Evolutionary conservation across 2,113 vertebrate genomes (phyloP).

Genomic region (Toxotes jaculatrix): DNA sequence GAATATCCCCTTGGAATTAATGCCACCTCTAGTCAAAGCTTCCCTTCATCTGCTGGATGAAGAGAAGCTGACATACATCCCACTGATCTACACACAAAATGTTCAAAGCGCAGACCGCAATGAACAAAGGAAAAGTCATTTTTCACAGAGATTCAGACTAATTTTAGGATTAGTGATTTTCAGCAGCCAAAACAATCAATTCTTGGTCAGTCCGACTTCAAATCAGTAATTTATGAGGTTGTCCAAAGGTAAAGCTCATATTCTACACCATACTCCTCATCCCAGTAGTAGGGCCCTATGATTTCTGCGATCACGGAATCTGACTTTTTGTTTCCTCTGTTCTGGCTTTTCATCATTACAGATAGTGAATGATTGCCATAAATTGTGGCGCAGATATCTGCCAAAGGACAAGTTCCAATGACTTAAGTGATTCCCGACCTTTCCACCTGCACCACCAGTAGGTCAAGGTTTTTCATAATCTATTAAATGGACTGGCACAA

Average conservation of each 20-base stretch:
- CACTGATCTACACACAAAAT: background rate
- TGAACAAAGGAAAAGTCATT: background rate
- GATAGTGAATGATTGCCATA: background rate
- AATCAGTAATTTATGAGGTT: background rate
- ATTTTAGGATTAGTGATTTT: constrained; percentile 5
- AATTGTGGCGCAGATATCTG: background rate
- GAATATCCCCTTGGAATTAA: constrained; percentile 2
- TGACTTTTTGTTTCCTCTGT: background rate
- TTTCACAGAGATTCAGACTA: constrained; percentile 1
- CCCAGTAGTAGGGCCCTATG: background rate
- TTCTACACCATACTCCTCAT: background rate
- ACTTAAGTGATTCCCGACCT: too few relatives aligned
- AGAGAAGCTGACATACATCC: constrained; percentile 4
- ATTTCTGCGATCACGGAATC: too few relatives aligned
- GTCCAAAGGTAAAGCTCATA: background rate
- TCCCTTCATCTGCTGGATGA: constrained; percentile 14
- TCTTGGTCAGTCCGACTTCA: constrained; percentile 3
- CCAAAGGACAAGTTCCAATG: background rate
- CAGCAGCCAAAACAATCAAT: background rate
- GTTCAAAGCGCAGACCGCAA: background rate
- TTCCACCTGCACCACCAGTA: background rate
- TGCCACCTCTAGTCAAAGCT: constrained; percentile 6
- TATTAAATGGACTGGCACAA: background rate
- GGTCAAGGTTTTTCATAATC: background rate
- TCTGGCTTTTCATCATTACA: background rate